Evolutionary conservation across 2,888 invertebrate genomes (phyloP).

Genomic region (Cryptosula pallasiana): DNA sequence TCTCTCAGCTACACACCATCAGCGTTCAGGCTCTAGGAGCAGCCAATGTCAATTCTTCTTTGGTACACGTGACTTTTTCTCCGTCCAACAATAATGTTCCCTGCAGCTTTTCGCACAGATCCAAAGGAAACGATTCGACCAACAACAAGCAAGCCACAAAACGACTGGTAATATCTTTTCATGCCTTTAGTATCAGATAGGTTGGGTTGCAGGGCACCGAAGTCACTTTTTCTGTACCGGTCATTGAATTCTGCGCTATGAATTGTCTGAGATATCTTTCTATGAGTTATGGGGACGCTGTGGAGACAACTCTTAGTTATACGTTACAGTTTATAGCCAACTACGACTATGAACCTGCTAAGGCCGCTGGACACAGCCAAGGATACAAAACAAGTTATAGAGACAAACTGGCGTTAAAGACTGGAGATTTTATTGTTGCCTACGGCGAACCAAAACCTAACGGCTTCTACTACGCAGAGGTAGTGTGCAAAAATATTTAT

Average conservation of each 20-base stretch:
- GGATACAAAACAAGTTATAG: too few species aligned
- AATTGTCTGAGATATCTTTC: too few species aligned
- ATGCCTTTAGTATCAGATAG: too few species aligned
- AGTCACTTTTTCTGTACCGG: too few species aligned
- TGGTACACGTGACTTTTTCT: background rate
- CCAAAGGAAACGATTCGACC: background rate
- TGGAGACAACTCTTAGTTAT: too few species aligned
- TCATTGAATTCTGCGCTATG: too few species aligned
- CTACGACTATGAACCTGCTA: slow-evolving; percentile 46
- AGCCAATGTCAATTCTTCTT: background rate
- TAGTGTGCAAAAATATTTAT: too few species aligned
- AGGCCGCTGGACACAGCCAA: slow-evolving; percentile 23
- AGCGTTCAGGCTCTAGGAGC: slow-evolving; percentile 14
- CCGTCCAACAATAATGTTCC: background rate
- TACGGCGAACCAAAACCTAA: slow-evolving; percentile 44
- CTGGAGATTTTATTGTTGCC: slow-evolving; percentile 45
- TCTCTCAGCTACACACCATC: slow-evolving; percentile 1
- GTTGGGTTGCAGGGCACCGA: too few species aligned
- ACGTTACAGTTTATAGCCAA: slow-evolving; percentile 41
- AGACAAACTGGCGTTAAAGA: slow-evolving; percentile 42
- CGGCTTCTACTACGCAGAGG: slow-evolving; percentile 46
- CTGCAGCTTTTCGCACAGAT: background rate
- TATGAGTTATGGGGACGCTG: too few species aligned
- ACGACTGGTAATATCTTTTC: background rate
- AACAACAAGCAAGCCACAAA: background rate